Evolutionary conservation across 2,888 invertebrate species (phyloP), one percentile per base, ranked within the genome.

Genomic region (Protula sp.): DNA sequence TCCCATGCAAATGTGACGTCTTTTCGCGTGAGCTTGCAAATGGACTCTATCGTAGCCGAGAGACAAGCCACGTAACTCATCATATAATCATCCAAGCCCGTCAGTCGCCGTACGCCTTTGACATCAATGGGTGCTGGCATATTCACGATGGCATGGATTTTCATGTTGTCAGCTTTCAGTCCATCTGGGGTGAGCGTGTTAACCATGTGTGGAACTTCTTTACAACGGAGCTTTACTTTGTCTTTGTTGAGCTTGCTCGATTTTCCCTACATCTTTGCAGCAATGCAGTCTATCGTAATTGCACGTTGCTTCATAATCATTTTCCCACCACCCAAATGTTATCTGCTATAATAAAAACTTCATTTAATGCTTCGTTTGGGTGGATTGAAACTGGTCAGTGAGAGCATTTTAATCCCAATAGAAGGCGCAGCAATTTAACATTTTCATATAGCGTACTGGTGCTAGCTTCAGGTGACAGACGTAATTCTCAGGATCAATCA

Each of bases 271-370:
- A 56, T 48, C 59, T 45, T 28, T 64, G 55, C 14, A 69, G 30
- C 29, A 70, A 31, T 22, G 47, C 50, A 61, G 58, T 31, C 47
- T 31, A 30, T 65, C 66, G 59, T 68, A 64, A 51, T 65, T 63
- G 53, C 45, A 19, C n/a, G 31, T 28, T 5, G 64, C 66, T 45
- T 62, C 54, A 22, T 59, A 53, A 48, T 59, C 51, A 24, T 52
- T 62, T 14, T 60, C 47, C n/a, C 64, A 56, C 62, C 1, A 65
- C 56, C 14, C 67, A 45, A 19, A 67, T 61, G 47, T 67, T 69
- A 56, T 71, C 68, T 30, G 65, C 60, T 3, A 70, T 63, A 24
- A 57, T 52, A 3, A 58, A 28, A 14, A 68, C 64, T 30, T 66
- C 67, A 38, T 53, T 55, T 38, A 70, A 55, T 3, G 67, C 66